A percentile compares a stretch with the other conserved stretches of the same genome.
Conservation (phyloP, 2,113 vertebrate species). For the Stegostoma tigrinum region DNA sequence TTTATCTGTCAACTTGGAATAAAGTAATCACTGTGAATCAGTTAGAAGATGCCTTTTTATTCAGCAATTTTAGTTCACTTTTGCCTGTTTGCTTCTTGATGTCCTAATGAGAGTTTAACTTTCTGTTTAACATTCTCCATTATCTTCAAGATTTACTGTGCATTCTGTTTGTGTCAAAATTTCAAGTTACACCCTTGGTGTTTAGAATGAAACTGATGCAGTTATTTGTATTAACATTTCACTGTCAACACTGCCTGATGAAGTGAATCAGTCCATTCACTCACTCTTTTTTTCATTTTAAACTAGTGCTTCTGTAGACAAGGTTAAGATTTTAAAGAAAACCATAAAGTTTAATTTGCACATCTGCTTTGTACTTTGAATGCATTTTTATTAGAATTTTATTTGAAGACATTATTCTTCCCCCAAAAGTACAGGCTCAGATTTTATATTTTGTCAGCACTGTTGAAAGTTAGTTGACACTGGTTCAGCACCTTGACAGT, state of each 20-base stretch:
- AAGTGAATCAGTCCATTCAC: neutral
- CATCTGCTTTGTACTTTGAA: neutral
- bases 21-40: neutral
- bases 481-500: neutral
- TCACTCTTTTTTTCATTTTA: neutral
- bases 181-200: neutral
- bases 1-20: neutral
- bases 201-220: neutral
- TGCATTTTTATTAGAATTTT: neutral
- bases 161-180: neutral
- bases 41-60: neutral
- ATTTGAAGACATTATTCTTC: neutral
- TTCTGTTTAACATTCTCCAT: neutral
- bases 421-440: neutral
- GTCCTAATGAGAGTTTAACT: neutral
- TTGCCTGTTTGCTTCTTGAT: neutral
- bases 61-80: neutral
- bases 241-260: neutral
- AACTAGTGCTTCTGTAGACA: neutral
- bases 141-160: neutral
- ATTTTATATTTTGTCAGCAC: neutral
- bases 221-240: neutral
- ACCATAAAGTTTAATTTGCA: neutral
- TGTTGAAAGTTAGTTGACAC: neutral
- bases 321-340: neutral